Evolutionary conservation across 2,888 invertebrate genomes (phyloP).

Genomic region (Stenichneumon culpator): DNA sequence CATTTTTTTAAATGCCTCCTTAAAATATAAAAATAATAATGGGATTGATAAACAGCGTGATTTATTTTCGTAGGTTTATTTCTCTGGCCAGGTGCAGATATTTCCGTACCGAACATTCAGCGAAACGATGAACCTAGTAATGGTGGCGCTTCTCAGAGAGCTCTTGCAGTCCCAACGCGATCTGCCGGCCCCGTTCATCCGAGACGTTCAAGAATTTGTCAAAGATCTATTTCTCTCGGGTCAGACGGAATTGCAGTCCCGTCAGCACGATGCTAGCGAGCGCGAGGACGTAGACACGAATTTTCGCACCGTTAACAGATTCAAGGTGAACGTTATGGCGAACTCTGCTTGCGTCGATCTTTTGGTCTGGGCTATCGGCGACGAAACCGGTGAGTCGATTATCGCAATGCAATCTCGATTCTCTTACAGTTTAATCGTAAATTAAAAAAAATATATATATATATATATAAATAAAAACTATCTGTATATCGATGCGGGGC

Average conservation of each 20-base stretch:
- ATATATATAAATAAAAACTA: constrained; percentile 20
- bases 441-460: constrained; percentile 16
- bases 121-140: constrained; percentile 96
- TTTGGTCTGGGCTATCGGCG: constrained; percentile 98
- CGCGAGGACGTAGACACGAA: constrained; percentile 93
- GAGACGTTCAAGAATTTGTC: constrained; percentile 96
- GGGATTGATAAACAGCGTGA: constrained; percentile 84
- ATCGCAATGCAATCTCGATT: constrained; percentile 10
- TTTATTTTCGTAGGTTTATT: constrained; percentile 85
- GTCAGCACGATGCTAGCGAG: constrained; percentile 94
- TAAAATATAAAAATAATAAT: constrained; percentile 86
- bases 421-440: background rate
- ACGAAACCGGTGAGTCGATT: constrained; percentile 93
- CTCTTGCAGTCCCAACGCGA: constrained; percentile 96
- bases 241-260: constrained; percentile 96
- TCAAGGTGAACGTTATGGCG: constrained; percentile 97
- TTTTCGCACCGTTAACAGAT: constrained; percentile 93
- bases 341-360: constrained; percentile 99
- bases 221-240: constrained; percentile 96
- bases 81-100: constrained; percentile 87
- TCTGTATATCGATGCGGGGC: background rate
- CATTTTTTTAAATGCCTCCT: background rate
- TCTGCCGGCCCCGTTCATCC: constrained; percentile 95
- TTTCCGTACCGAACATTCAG: constrained; percentile 98
- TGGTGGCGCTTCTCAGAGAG: constrained; percentile 96